These are phyloP conservation scores for Nebria brevicollis DNA, from an alignment of 2,888 invertebrate genomes.

Conservation along the genomic window DNA sequence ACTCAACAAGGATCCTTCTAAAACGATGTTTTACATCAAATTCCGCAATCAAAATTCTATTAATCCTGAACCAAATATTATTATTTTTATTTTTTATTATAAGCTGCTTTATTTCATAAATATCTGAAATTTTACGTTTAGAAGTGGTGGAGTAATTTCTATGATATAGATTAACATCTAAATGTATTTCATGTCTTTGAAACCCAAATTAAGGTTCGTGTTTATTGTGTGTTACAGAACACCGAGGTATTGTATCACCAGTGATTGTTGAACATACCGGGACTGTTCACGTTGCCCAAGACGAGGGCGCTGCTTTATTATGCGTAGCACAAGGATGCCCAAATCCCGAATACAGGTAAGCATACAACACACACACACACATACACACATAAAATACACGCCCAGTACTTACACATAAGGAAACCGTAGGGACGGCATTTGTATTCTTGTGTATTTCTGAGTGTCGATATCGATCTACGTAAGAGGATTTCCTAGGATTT, in stretches of 20 bases:
- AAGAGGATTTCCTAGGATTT: slow-evolving; percentile 44
- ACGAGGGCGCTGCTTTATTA: slow-evolving; percentile 78
- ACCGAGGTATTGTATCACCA: slow-evolving; percentile 77
- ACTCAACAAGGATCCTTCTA: too few relatives aligned
- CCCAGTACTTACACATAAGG: neutral
- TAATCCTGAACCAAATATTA: too few relatives aligned
- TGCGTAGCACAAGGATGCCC: slow-evolving; percentile 85
- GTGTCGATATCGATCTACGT: slow-evolving; percentile 23
- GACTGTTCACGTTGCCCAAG: slow-evolving; percentile 76
- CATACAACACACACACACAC: slow-evolving; percentile 4
- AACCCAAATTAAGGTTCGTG: neutral
- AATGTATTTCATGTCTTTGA: neutral
- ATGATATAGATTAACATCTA: neutral
- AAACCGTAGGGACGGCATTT: neutral
- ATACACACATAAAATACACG: neutral
- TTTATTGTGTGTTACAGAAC: slow-evolving; percentile 66
- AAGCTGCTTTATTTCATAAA: too few relatives aligned
- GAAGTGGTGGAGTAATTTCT: too few relatives aligned
- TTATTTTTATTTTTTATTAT: too few relatives aligned
- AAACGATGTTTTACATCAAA: too few relatives aligned
- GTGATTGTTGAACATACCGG: slow-evolving; percentile 77
- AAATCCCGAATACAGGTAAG: slow-evolving; percentile 79
- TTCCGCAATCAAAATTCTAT: too few relatives aligned
- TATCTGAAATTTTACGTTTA: too few relatives aligned
- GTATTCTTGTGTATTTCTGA: slow-evolving; percentile 21